phyloP scores from a whole-genome alignment of 2,797 vertebrate genomes.

The Syngnathus rostellatus region DNA sequence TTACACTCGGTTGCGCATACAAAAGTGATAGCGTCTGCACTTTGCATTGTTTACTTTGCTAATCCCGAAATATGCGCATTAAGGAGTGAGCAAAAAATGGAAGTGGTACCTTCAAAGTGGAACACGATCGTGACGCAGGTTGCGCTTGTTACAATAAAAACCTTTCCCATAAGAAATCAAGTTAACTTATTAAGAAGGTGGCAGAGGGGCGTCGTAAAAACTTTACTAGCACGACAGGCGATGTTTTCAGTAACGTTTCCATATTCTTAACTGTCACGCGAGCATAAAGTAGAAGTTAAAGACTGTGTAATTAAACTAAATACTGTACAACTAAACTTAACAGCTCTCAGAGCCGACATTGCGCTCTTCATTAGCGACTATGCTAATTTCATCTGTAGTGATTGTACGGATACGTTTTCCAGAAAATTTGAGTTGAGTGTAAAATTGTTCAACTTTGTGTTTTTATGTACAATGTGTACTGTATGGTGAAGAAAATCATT shows the following conservation, averaged over 20 bases:
- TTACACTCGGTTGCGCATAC: conserved; percentile 97
- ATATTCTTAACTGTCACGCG: background rate
- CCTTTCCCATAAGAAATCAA: background rate
- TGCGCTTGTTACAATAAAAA: background rate
- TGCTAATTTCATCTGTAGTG: background rate
- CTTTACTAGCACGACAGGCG: background rate
- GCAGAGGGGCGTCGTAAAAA: background rate
- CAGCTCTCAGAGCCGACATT: background rate
- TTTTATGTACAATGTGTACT: background rate
- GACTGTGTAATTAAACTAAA: background rate
- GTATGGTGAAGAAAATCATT: background rate
- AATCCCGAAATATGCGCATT: conserved; percentile 55
- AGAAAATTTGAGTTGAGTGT: background rate
- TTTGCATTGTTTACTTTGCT: conserved; percentile 98
- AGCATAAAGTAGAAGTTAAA: background rate
- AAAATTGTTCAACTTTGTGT: background rate
- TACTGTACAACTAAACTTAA: background rate
- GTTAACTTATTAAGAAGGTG: background rate
- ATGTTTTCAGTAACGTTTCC: background rate
- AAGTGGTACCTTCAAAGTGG: conserved; percentile 33
- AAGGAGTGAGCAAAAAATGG: conserved; percentile 83
- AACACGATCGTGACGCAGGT: background rate
- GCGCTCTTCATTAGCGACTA: background rate
- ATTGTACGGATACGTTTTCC: background rate
- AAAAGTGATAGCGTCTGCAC: conserved; percentile 99